phyloP scores from a whole-genome alignment of 1,140 invertebrate genomes.

The Aphis craccivora region DNA sequence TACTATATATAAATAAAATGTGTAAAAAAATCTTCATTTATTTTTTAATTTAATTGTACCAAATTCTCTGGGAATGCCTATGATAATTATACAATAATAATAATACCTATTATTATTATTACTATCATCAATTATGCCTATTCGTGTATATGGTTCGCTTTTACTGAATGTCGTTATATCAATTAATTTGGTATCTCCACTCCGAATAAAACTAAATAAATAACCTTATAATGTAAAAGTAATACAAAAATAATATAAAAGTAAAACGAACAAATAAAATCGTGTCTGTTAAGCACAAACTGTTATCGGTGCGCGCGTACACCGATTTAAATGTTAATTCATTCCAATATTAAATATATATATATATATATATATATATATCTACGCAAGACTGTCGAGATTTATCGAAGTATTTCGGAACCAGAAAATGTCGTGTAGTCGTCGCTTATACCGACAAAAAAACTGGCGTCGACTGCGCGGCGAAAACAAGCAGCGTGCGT shows the following conservation, averaged over 20 bases:
- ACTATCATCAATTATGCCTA: not conserved
- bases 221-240: not conserved
- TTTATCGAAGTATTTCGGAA: slow-evolving; percentile 33
- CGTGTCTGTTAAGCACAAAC: not conserved
- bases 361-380: not conserved
- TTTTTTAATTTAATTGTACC: too few relatives aligned
- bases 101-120: not conserved
- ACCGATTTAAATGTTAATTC: slow-evolving; percentile 31
- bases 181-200: not conserved
- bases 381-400: not conserved
- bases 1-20: too few relatives aligned
- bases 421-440: slow-evolving; percentile 8
- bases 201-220: not conserved
- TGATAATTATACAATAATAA: too few relatives aligned
- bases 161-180: not conserved
- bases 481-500: not conserved
- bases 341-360: not conserved
- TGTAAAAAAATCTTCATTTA: too few relatives aligned
- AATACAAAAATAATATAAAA: not conserved
- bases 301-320: not conserved
- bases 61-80: too few relatives aligned
- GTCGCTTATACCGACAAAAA: not conserved
- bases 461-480: too few relatives aligned
- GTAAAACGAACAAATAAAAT: not conserved
- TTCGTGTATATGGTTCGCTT: not conserved